phyloP scores from a whole-genome alignment of 2,888 invertebrate species.

The Coecobrya sp. region DNA sequence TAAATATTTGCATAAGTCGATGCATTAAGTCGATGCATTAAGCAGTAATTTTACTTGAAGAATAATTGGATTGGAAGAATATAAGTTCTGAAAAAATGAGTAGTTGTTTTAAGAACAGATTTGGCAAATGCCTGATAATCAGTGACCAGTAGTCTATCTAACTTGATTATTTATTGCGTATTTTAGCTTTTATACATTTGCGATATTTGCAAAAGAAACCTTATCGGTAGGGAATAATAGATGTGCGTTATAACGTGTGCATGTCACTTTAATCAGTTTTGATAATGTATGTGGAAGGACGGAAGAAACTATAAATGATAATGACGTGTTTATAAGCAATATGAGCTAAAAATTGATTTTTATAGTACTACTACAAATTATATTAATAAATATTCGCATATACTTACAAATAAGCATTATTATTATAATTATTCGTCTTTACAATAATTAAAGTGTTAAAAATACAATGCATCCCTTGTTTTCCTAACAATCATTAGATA shows the following conservation, averaged over 20 bases:
- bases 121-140: not conserved
- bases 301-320: not conserved
- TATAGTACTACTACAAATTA: not conserved
- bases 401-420: not conserved
- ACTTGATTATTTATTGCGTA: not conserved
- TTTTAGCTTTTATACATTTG: constrained; percentile 24
- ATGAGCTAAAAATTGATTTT: not conserved
- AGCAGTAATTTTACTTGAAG: not conserved
- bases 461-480: not conserved
- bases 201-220: not conserved
- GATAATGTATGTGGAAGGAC: not conserved
- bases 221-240: not conserved
- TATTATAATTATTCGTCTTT: not conserved
- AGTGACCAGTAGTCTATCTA: not conserved
- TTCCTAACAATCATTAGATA: not conserved
- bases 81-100: not conserved
- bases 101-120: not conserved
- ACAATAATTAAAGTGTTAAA: not conserved
- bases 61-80: not conserved
- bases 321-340: constrained; percentile 5
- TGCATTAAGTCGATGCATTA: not conserved
- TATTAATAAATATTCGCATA: not conserved
- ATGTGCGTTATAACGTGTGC: not conserved
- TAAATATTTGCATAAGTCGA: not conserved
- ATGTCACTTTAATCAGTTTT: not conserved